A percentile compares a stretch with the other conserved stretches of the same genome.
phyloP scores from a whole-genome alignment of 2,113 vertebrate species.

The Oreochromis spilurus region DNA sequence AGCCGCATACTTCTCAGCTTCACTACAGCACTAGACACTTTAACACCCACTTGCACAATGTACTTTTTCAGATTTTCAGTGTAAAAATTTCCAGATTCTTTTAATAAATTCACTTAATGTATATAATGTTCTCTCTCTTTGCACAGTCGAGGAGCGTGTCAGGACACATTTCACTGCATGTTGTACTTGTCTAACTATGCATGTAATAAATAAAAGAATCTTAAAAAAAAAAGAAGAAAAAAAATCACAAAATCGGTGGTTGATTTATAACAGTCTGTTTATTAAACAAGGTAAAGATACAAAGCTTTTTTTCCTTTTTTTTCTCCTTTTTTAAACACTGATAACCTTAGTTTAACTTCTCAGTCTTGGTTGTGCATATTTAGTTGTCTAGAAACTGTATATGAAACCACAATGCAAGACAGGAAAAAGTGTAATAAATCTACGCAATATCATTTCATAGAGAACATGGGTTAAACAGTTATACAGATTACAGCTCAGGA shows the following conservation, averaged over 20 bases:
- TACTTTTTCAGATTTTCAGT: not conserved
- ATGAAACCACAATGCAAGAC: slow-evolving; percentile 81
- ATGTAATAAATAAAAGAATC: not conserved
- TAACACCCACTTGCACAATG: not conserved
- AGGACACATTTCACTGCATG: not conserved
- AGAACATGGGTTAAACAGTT: slow-evolving; percentile 84
- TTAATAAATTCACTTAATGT: not conserved
- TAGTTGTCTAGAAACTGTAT: slow-evolving; percentile 71
- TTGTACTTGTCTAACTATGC: not conserved
- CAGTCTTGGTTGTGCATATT: slow-evolving; percentile 75
- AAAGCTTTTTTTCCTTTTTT: slow-evolving; percentile 63
- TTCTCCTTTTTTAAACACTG: slow-evolving; percentile 64
- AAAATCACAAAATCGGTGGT: not conserved
- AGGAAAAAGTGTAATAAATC: slow-evolving; percentile 80
- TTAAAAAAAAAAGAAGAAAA: not conserved
- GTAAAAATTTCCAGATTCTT: not conserved
- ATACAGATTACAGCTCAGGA: slow-evolving; percentile 87
- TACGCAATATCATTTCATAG: slow-evolving; percentile 83
- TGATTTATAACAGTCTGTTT: slow-evolving; percentile 78
- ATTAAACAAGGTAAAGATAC: slow-evolving; percentile 83
- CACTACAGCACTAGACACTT: not conserved
- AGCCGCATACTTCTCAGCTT: not conserved
- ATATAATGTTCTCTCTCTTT: not conserved
- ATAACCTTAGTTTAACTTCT: slow-evolving; percentile 72
- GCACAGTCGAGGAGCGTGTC: accelerated